Evolutionary conservation across 2,888 invertebrate genomes (phyloP).

Genomic region (Hirtodrosophila alboralis): DNA sequence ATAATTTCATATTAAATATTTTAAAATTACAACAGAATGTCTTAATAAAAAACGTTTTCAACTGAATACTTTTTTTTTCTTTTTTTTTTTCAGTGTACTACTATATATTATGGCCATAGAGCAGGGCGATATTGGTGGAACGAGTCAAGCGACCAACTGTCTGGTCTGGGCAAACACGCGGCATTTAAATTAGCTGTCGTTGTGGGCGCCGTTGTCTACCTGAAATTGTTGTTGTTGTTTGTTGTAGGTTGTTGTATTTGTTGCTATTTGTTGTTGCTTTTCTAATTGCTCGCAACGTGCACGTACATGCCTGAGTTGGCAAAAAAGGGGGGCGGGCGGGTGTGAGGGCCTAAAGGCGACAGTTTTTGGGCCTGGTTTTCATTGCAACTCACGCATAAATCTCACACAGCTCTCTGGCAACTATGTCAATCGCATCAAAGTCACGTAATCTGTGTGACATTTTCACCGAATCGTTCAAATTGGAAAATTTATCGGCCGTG

Average conservation of each 20-base stretch:
- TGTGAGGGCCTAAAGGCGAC: slow-evolving; percentile 10
- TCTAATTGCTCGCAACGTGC: slow-evolving; percentile 73
- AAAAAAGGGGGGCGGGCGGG: too few relatives aligned
- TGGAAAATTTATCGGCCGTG: slow-evolving; percentile 70
- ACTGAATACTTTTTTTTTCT: too few relatives aligned
- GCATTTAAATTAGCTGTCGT: slow-evolving; percentile 76
- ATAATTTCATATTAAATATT: too few relatives aligned
- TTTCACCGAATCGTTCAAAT: slow-evolving; percentile 79
- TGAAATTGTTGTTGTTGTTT: slow-evolving; percentile 29
- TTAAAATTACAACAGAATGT: too few relatives aligned
- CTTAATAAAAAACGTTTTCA: too few relatives aligned
- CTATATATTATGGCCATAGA: slow-evolving; percentile 3
- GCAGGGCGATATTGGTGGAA: too few relatives aligned
- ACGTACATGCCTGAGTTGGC: slow-evolving; percentile 52
- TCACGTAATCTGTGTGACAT: slow-evolving; percentile 81
- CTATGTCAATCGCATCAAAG: slow-evolving; percentile 79
- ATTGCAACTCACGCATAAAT: slow-evolving; percentile 73
- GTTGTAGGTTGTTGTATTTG: slow-evolving; percentile 11
- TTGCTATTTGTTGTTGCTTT: slow-evolving; percentile 35
- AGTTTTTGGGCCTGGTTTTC: slow-evolving; percentile 27
- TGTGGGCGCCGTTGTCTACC: slow-evolving; percentile 60
- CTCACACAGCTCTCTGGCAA: too few relatives aligned
- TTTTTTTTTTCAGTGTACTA: too few relatives aligned
- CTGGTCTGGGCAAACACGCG: slow-evolving; percentile 59
- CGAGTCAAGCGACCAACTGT: slow-evolving; percentile 25